Evolutionary conservation across 2,888 invertebrate genomes (phyloP).

Genomic region (Odontomyia ornata): DNA sequence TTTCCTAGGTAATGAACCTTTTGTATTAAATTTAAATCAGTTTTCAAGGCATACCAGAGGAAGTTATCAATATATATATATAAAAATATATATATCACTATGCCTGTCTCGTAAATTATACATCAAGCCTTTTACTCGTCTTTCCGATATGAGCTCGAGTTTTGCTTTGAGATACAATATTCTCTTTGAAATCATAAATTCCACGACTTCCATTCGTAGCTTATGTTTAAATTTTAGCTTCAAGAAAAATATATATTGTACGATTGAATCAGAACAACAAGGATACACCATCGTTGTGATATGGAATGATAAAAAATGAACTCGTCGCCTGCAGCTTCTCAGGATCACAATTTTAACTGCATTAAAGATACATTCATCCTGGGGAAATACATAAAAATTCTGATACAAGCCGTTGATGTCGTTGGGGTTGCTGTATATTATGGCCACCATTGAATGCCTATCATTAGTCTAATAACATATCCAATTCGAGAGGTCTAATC

Average conservation of each 20-base stretch:
- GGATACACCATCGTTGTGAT: background rate
- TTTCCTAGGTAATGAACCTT: no score
- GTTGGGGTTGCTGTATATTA: conserved; percentile 11
- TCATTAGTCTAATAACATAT: conserved; percentile 50
- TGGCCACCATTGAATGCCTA: conserved; percentile 45
- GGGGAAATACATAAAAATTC: background rate
- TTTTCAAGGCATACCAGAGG: no score
- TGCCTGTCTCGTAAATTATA: conserved; percentile 15
- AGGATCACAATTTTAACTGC: conserved; percentile 48
- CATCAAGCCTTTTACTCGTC: no score
- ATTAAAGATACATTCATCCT: conserved; percentile 42
- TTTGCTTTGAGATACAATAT: conserved; percentile 15
- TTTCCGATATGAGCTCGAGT: background rate
- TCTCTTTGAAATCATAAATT: conserved; percentile 12
- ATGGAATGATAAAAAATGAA: conserved; percentile 40
- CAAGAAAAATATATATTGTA: background rate
- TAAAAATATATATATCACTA: no score
- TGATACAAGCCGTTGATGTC: background rate
- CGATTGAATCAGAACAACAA: background rate
- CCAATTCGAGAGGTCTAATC: conserved; percentile 47
- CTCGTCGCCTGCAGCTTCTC: conserved; percentile 45
- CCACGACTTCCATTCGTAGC: background rate
- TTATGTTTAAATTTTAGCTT: background rate
- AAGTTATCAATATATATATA: no score
- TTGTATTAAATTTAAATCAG: no score